Evolutionary conservation across 2,113 vertebrate genomes (phyloP).

Genomic region (Mirounga angustirostris): DNA sequence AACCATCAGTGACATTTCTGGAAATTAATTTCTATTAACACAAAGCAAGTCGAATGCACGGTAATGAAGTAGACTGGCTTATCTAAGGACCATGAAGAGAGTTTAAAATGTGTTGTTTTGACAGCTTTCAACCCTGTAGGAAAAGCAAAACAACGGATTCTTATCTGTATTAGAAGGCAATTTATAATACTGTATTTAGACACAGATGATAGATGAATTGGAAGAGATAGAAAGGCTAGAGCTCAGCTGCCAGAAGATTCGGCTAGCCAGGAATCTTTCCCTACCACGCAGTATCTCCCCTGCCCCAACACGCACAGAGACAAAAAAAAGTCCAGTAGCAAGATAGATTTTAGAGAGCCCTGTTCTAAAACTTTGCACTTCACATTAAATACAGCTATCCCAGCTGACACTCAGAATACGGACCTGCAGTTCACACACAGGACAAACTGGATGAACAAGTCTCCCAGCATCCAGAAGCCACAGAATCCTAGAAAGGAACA

Average conservation of each 20-base stretch:
- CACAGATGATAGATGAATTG: neutral
- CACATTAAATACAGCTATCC: neutral
- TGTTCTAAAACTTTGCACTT: neutral
- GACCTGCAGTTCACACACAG: neutral
- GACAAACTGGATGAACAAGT: constrained; percentile 52
- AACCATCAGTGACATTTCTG: neutral
- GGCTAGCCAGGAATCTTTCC: neutral
- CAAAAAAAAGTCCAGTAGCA: neutral
- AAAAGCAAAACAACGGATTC: constrained; percentile 41
- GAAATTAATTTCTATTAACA: constrained; percentile 45
- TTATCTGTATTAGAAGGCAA: constrained; percentile 4
- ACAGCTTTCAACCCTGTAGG: constrained; percentile 3
- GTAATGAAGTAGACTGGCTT: neutral
- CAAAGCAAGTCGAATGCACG: constrained; percentile 21
- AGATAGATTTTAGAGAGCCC: constrained; percentile 8
- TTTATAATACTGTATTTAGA: constrained; percentile 17
- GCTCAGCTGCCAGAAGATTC: constrained; percentile 28
- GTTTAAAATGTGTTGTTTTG: constrained; percentile 36
- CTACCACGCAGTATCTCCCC: neutral
- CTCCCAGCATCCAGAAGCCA: neutral
- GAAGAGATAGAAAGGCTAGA: neutral
- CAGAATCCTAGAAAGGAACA: constrained; percentile 50
- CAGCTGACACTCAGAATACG: neutral
- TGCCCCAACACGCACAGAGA: neutral
- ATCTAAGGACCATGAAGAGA: neutral